Conservation (phyloP, 2,113 vertebrate species). For the Alectura lathami region DNA sequence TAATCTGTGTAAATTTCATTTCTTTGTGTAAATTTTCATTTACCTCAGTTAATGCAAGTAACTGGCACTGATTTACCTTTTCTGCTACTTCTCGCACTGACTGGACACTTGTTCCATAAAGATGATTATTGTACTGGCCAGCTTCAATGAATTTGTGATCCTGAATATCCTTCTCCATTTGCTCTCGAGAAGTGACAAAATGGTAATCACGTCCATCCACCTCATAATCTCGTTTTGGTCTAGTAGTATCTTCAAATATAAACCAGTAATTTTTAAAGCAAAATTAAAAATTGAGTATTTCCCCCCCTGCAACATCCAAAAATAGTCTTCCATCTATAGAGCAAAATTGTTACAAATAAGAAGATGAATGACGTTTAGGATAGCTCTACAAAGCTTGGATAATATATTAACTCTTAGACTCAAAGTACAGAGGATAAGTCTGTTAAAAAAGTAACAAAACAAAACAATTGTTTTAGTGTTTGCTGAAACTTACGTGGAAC, state of each 20-base stretch:
- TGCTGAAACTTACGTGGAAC: slow-evolving; percentile 90
- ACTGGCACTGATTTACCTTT: slow-evolving; percentile 80
- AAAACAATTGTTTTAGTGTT: not conserved
- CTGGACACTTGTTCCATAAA: slow-evolving; percentile 98
- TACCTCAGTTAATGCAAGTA: not conserved
- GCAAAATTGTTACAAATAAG: not conserved
- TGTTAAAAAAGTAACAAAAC: not conserved
- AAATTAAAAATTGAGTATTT: not conserved
- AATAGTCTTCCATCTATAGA: not conserved
- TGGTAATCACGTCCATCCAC: slow-evolving; percentile 96
- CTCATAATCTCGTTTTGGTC: slow-evolving; percentile 97
- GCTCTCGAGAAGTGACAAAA: slow-evolving; percentile 93
- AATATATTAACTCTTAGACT: not conserved
- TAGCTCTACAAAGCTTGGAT: not conserved
- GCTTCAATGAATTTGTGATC: slow-evolving; percentile 99
- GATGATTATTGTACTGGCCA: slow-evolving; percentile 98
- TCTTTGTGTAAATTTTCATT: no score
- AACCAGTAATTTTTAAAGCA: not conserved
- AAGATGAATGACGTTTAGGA: not conserved
- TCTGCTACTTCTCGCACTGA: slow-evolving; percentile 95
- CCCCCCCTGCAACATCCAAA: not conserved
- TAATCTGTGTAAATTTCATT: no score
- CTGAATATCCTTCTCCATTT: slow-evolving; percentile 99
- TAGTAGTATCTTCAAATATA: slow-evolving; percentile 89
- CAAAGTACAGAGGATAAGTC: not conserved